Base-by-base conservation (phyloP, 2,113 vertebrate genomes). In the Microcebus murinus region DNA sequence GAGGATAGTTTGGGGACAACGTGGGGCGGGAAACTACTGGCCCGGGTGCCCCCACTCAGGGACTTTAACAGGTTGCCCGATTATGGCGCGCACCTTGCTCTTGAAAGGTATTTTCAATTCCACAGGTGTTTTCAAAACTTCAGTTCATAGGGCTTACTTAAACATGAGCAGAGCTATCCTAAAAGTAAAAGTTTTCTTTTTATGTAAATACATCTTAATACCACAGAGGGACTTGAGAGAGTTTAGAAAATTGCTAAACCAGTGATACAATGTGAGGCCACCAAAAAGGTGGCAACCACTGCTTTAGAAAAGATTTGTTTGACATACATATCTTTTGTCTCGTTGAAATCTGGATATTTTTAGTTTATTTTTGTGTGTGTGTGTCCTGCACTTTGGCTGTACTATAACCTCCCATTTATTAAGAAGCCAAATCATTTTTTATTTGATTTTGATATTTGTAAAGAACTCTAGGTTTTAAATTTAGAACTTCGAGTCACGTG, bases 271-370 rank as follows among this genome's bases (percentile, higher is more conserved):
- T 29, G 27, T 67, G 48, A 83, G 36, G 79, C 63, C n/a, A 84
- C 36, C 36, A 34, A 77, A 48, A 93, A 88, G 36, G 21, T 73
- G 85, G 63, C 21, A 42, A 7, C 57, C 63, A 18, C 17, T 59
- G 18, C 81, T 83, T 95, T 94, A 50, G 74, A n/a, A 90, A 94
- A 81, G 61, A 77, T 73, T 79, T 57, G 4, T 57, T 68, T 57
- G 81, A 80, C 29, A 8, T 71, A 39, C 50, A 17, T 87, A 15
- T 39, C 31, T 36, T 70, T 52, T 95, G 27, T 77, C 36, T 59
- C 73, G 17, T 81, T 90, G 63, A 87, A 73, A 39, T 6, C 13
- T 94, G 21, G 55, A 57, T 67, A 34, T 14, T 82, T 71, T 87
- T 7, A 57, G 63, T 88, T 87, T 50, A 73, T 63, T 42, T 48